Base-by-base conservation (phyloP, 2,888 invertebrate species). In the Brenthis ino region DNA sequence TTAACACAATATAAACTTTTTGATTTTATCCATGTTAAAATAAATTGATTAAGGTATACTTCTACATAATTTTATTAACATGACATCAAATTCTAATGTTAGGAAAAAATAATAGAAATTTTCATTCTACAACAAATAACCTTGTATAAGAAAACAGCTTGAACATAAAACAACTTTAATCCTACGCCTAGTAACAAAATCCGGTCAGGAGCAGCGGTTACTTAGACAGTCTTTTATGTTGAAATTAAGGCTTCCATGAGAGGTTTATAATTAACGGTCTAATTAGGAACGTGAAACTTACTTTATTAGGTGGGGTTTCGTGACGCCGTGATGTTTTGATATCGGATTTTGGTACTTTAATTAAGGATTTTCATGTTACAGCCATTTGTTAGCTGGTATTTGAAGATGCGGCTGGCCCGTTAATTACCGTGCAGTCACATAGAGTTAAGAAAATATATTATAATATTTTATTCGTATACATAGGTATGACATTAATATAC, bases 281-380 rank as follows among this genome's bases (percentile, higher is more conserved):
- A 91, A 92, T 93, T 92, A 93, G 92, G 81, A 92, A 92, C 90
- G 85, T 86, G 92, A 92, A 88, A 89, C 86, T 84, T 85, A 83
- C 86, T 91, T 91, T 91, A 90, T 91, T 90, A 91, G 87, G 86
- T 82, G 83, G 80, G 81, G 80, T 82, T 83, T 89, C 86, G 88
- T 88, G 88, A 86, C 85, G 86, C 78, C 77, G 79, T 81, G 83
- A 84, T 85, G 82, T 78, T 79, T 81, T 82, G 86, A 87, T 91
- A 91, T 91, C 91, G 88, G 89, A 87, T 92, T 91, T 91, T 87
- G 89, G 90, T 88, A 85, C 88, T 86, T 89, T 92, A 91, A 92
- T 91, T 89, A 91, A 86, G 78, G 78, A 82, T 86, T 87, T 89
- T 88, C 87, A 85, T 85, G 83, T 87, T 83, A 83, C 80, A 78